Percentiles rank a stretch among this genome's conserved stretches.
Evolutionary conservation across 2,888 invertebrate genomes (phyloP).

Genomic region (Acanthosepion esculentum): DNA sequence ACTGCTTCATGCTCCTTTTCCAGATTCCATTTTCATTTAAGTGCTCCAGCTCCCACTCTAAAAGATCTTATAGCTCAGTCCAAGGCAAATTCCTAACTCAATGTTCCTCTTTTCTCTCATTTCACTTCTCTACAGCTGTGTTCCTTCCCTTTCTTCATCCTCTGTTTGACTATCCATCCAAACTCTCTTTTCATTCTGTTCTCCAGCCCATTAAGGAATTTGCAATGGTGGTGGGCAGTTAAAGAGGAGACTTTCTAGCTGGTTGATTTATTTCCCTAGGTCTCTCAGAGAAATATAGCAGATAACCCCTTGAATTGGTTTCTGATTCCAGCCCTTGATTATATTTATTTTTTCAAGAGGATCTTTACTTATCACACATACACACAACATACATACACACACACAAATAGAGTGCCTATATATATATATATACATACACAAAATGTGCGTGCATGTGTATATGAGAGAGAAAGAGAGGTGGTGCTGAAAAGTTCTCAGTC

Average conservation of each 20-base stretch:
- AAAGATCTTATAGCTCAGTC: neutral
- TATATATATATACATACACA: neutral
- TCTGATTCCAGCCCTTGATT: slow-evolving; percentile 7
- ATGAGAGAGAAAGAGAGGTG: too few species aligned
- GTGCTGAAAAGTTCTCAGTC: too few species aligned
- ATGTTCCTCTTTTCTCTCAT: neutral
- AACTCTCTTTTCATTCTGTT: neutral
- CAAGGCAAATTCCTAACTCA: slow-evolving; percentile 10
- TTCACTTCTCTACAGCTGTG: too few species aligned
- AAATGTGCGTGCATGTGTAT: too few species aligned
- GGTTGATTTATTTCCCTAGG: neutral
- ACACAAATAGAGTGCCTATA: neutral
- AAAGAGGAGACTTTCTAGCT: neutral
- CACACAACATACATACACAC: neutral
- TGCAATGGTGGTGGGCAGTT: neutral
- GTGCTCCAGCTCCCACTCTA: slow-evolving; percentile 15
- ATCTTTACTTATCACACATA: neutral
- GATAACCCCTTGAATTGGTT: slow-evolving; percentile 33
- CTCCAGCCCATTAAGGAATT: slow-evolving; percentile 33
- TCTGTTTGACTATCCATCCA: neutral
- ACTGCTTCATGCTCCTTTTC: neutral
- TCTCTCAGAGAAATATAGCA: neutral
- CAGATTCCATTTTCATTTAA: slow-evolving; percentile 33
- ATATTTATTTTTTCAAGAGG: neutral
- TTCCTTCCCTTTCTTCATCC: neutral